Conservation (phyloP, 1,140 invertebrate species). For the Eupristina koningsbergeri region DNA sequence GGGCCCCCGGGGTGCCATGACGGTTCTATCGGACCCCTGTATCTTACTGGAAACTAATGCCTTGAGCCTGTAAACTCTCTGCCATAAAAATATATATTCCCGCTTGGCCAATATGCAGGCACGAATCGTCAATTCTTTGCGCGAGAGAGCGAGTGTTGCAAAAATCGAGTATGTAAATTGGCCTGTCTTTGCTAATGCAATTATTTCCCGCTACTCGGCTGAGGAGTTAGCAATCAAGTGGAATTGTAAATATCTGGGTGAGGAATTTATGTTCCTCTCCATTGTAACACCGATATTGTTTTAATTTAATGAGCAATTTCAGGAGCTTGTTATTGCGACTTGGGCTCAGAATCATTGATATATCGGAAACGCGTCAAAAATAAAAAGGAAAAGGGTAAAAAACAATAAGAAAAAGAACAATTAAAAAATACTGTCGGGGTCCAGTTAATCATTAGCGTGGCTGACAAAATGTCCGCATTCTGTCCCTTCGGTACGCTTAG, state of each 20-base stretch:
- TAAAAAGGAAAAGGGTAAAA: neutral
- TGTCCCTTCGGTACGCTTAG: neutral
- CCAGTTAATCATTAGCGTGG: constrained; percentile 38
- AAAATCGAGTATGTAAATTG: constrained; percentile 45
- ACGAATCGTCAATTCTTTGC: constrained; percentile 29
- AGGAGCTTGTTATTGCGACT: neutral
- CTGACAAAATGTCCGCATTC: constrained; percentile 25
- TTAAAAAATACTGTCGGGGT: constrained; percentile 1
- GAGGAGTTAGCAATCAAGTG: neutral
- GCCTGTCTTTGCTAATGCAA: constrained; percentile 6
- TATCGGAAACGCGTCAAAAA: too few species aligned
- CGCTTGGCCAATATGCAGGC: constrained; percentile 57
- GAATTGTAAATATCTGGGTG: neutral
- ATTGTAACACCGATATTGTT: too few species aligned
- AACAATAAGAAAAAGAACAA: neutral
- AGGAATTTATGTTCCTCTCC: neutral
- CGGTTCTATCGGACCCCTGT: constrained; percentile 63
- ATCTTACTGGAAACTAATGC: constrained; percentile 59
- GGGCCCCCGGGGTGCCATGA: constrained; percentile 66
- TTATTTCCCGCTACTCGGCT: neutral
- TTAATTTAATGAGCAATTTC: neutral
- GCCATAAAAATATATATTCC: constrained; percentile 59
- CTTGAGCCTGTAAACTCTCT: constrained; percentile 50
- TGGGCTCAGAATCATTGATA: neutral
- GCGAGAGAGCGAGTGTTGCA: neutral